Evolutionary conservation across 1,140 invertebrate species (phyloP).

Genomic region (Plutomurus gul): DNA sequence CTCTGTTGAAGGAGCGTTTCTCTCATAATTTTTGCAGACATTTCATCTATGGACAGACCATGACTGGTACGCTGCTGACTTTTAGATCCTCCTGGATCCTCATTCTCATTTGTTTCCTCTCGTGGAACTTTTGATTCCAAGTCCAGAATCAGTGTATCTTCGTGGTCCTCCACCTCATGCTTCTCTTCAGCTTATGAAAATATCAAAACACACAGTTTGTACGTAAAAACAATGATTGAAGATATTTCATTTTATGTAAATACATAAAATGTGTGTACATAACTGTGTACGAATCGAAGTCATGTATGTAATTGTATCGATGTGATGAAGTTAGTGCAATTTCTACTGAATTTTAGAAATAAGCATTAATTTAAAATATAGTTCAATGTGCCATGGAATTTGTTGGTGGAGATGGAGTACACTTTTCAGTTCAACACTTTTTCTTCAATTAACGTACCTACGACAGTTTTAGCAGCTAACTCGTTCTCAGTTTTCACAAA

Average conservation of each 20-base stretch:
- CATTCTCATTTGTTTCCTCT: neutral
- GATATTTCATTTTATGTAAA: neutral
- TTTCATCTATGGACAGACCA: slow-evolving; percentile 47
- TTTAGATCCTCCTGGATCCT: neutral
- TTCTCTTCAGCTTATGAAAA: slow-evolving; percentile 34
- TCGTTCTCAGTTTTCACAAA: slow-evolving; percentile 41
- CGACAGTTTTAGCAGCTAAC: neutral
- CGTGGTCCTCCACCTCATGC: slow-evolving; percentile 5
- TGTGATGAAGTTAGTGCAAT: too few relatives aligned
- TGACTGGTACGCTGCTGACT: neutral
- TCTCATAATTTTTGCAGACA: slow-evolving; percentile 40
- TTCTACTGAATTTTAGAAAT: too few relatives aligned
- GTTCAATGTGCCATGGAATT: too few relatives aligned
- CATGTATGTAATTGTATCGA: too few relatives aligned
- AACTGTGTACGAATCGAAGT: too few relatives aligned
- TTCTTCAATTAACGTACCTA: neutral
- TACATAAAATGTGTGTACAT: too few relatives aligned
- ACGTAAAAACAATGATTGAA: neutral
- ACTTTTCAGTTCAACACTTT: too few relatives aligned
- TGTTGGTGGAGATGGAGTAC: too few relatives aligned
- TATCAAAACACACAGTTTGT: neutral
- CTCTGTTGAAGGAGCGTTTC: slow-evolving; percentile 47
- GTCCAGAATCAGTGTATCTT: neutral
- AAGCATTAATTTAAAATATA: too few relatives aligned
- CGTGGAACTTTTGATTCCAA: neutral